Evolutionary conservation across 2,888 invertebrate species (phyloP).

Genomic region (Tipula confusa): DNA sequence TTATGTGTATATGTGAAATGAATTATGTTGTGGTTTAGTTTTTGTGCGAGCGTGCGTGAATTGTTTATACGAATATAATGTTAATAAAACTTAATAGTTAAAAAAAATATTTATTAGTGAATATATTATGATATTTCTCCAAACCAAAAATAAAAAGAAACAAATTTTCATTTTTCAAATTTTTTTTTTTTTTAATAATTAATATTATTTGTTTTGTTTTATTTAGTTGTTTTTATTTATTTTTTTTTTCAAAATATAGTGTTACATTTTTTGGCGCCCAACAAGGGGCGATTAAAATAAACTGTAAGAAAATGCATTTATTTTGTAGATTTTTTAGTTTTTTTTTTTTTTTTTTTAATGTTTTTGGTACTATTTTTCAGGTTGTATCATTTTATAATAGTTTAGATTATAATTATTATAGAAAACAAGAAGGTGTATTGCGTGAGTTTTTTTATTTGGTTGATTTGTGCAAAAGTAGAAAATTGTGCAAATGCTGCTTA

Average conservation of each 20-base stretch:
- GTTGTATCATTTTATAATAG: neutral
- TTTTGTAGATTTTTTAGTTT: neutral
- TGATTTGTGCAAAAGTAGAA: neutral
- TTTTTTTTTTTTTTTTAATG: neutral
- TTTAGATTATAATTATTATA: too few species aligned
- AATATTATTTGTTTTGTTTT: neutral
- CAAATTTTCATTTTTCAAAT: neutral
- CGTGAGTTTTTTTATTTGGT: neutral
- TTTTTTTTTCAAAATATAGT: neutral
- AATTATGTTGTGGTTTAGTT: neutral
- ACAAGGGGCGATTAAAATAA: neutral
- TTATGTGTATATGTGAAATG: neutral
- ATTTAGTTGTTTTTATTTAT: too few species aligned
- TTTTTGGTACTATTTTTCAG: neutral
- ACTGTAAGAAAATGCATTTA: conserved; percentile 16
- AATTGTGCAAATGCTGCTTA: neutral
- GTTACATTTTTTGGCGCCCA: neutral
- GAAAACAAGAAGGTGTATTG: neutral
- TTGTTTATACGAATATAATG: neutral
- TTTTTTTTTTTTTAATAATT: neutral
- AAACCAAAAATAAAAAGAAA: neutral
- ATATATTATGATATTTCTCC: conserved; percentile 14
- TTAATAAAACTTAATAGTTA: neutral
- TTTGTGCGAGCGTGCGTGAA: neutral
- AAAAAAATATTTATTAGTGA: neutral